Percentiles rank a stretch among this genome's conserved stretches.
Conservation (phyloP, 1,140 invertebrate genomes). For the Tetramorium parvispinum region DNA sequence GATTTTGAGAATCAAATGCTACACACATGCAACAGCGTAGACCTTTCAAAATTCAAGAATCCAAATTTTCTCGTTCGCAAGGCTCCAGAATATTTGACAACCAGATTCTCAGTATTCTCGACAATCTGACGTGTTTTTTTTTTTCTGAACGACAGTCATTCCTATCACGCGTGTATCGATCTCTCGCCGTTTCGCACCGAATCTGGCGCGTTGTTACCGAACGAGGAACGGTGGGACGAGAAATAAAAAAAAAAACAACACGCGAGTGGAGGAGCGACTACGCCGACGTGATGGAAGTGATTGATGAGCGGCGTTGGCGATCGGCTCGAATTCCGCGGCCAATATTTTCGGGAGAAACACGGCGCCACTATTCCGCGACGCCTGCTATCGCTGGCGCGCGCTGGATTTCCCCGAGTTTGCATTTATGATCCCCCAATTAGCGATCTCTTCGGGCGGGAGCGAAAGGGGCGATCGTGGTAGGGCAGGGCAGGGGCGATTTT, state of each 20-base stretch:
- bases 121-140: conserved; percentile 45
- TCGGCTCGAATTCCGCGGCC: conserved; percentile 68
- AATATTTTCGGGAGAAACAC: conserved; percentile 68
- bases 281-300: conserved; percentile 69
- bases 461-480: conserved; percentile 1
- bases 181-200: conserved; percentile 44
- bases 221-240: conserved; percentile 20
- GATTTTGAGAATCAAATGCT: background rate
- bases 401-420: conserved; percentile 61
- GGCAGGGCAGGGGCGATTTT: conserved; percentile 13
- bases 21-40: background rate
- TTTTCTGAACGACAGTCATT: conserved; percentile 21
- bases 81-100: conserved; percentile 4
- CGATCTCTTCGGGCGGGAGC: conserved; percentile 56
- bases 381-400: conserved; percentile 24
- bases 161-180: conserved; percentile 63
- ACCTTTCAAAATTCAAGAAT: background rate
- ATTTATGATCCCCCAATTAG: conserved; percentile 68
- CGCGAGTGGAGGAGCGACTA: conserved; percentile 29
- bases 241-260: conserved; percentile 46
- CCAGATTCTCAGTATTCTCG: background rate
- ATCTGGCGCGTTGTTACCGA: conserved; percentile 57
- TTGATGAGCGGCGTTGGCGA: conserved; percentile 72
- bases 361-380: conserved; percentile 38
- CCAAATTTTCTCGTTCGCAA: background rate